These are phyloP conservation scores for Microcebus tavaratra DNA, from an alignment of 2,113 vertebrate species.

Conservation along the genomic window DNA sequence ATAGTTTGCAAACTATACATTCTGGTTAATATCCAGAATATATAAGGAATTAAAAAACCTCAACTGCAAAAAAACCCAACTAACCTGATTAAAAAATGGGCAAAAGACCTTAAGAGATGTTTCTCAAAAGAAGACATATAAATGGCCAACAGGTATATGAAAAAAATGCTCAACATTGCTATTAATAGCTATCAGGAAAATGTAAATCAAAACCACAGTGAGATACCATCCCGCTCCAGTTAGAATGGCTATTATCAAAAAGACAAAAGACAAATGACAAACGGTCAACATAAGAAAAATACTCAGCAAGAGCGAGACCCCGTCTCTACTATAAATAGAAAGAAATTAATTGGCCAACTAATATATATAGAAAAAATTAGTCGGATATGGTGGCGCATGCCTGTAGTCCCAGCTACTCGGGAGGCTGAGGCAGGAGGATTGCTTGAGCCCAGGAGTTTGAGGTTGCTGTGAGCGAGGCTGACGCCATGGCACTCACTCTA, in stretches of 20 bases:
- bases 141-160: background rate
- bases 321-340: no score
- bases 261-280: background rate
- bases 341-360: no score
- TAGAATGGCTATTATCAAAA: background rate
- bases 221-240: background rate
- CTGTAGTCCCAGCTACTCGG: no score
- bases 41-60: background rate
- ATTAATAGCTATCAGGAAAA: background rate
- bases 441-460: no score
- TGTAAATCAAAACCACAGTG: background rate
- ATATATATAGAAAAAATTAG: no score
- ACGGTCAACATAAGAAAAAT: no score
- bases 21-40: background rate
- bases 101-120: background rate
- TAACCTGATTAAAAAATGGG: background rate
- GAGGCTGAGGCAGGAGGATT: no score
- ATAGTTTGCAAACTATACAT: no score
- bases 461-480: no score
- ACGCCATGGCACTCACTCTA: no score
- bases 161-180: background rate
- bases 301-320: no score
- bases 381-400: no score
- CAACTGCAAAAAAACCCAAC: background rate
- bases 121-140: background rate